Base-by-base conservation (phyloP, 2,888 invertebrate species). In the Lepas anatifera region DNA sequence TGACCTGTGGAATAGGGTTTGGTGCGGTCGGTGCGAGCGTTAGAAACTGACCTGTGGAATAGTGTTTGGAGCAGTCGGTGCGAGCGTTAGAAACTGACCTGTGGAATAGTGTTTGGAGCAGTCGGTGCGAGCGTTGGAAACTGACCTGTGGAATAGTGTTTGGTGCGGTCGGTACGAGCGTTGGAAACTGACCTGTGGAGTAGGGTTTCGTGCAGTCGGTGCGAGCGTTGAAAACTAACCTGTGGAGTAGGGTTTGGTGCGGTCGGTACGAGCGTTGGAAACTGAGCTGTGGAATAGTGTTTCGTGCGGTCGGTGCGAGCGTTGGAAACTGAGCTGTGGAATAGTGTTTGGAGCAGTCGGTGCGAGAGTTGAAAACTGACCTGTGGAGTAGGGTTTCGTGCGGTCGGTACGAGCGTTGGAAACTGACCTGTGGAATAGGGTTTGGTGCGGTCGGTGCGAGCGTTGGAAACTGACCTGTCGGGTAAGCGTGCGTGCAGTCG, bases 401-500 rank as follows among this genome's bases (percentile, higher is more conserved):
- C 68, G 58, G 43, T 39, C 13, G 27, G 68, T 68, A 13, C 3
- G 52, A n/a, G 7, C 8, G 69, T 25, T 68, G 39, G 7, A 27
- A 22, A 73, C 77, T 79, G 79, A 89, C 90, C 90, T 76, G 93
- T 94, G 50, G 93, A 92, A 80, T 94, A 94, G 70, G 92, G 91
- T 79, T 94, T 92, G 3, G 92, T 92, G 78, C 94, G 94, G 80
- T 39, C 13, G 27, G 68, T 68, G n/a, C 3, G 52, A n/a, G 7
- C 8, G 69, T 25, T 68, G 39, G 7, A 27, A 3, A 73, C 78
- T 79, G 78, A 89, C 90, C 90, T 76, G 93, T 94, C 50, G 93
- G 92, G 80, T 94, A 94, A 70, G 92, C 91, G 80, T 94, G 92
- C 3, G 92, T 92, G 78, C 94, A 94, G 80, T 94, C 93, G 63